Conservation (phyloP, 2,888 invertebrate species). For the Seladonia tumulorum region DNA sequence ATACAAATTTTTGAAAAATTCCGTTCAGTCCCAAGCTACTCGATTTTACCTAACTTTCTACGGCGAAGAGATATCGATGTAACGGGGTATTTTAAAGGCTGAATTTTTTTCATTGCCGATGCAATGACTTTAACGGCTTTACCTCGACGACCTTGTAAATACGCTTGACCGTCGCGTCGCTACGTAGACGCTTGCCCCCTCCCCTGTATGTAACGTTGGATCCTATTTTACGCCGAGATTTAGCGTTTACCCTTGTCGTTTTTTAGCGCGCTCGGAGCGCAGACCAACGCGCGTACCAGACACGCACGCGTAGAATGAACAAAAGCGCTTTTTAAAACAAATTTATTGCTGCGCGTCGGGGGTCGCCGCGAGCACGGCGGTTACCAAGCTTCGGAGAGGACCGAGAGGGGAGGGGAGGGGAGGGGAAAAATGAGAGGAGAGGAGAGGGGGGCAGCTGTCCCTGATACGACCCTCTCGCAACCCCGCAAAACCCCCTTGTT, state of each 20-base stretch:
- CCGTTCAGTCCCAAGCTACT: too few species aligned
- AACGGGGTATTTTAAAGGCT: too few species aligned
- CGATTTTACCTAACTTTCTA: too few species aligned
- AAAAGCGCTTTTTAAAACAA: constrained; percentile 79
- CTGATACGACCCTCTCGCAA: constrained; percentile 45
- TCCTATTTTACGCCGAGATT: constrained; percentile 66
- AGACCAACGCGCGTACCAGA: constrained; percentile 55
- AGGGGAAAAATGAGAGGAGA: neutral
- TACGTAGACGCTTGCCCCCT: neutral
- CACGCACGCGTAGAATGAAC: constrained; percentile 59
- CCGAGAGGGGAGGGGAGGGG: neutral
- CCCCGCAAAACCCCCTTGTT: constrained; percentile 31
- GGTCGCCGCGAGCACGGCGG: constrained; percentile 72
- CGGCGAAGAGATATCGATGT: too few species aligned
- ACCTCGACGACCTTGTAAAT: neutral
- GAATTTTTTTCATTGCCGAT: neutral
- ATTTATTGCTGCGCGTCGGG: constrained; percentile 75
- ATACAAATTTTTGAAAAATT: too few species aligned
- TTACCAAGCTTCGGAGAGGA: constrained; percentile 40
- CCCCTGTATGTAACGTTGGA: constrained; percentile 17
- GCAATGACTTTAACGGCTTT: neutral
- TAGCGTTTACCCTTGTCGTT: constrained; percentile 48
- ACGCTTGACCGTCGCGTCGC: constrained; percentile 25
- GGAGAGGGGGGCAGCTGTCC: neutral
- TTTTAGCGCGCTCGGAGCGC: constrained; percentile 50